Conservation (phyloP, 1,140 invertebrate genomes). For the Bombus breviceps region DNA sequence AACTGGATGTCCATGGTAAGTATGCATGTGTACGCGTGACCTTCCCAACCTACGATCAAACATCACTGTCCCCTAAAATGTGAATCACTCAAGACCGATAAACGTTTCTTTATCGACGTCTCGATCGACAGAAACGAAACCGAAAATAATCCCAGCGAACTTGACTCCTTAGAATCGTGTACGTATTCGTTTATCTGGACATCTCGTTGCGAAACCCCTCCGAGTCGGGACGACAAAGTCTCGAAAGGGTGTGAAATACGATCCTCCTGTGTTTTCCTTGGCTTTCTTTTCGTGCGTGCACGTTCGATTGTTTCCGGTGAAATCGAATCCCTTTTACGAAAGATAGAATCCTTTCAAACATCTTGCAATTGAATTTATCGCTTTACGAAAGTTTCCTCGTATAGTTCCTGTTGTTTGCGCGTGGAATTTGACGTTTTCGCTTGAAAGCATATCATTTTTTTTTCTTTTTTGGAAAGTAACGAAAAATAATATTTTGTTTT, state of each 20-base stretch:
- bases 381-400: neutral
- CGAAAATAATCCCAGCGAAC: conserved; percentile 31
- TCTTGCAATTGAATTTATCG: neutral
- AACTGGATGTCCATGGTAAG: conserved; percentile 92
- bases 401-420: too few relatives aligned
- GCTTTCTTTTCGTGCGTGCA: neutral
- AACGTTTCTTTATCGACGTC: conserved; percentile 33
- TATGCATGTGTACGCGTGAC: conserved; percentile 4
- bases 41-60: neutral
- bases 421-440: neutral
- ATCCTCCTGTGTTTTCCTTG: neutral
- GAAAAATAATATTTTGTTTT: neutral
- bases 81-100: conserved; percentile 29
- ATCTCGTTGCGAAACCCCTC: neutral
- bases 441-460: neutral
- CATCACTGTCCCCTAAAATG: conserved; percentile 5
- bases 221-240: too few relatives aligned
- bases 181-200: conserved; percentile 23
- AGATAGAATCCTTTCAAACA: neutral
- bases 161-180: conserved; percentile 4
- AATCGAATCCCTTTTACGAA: neutral
- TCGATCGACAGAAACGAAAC: neutral
- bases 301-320: neutral
- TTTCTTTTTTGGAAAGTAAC: neutral
- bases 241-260: conserved; percentile 15